Evolutionary conservation across 1,140 invertebrate genomes (phyloP), one percentile per base, ranked within the genome.

Genomic region (Lepidurus apus): DNA sequence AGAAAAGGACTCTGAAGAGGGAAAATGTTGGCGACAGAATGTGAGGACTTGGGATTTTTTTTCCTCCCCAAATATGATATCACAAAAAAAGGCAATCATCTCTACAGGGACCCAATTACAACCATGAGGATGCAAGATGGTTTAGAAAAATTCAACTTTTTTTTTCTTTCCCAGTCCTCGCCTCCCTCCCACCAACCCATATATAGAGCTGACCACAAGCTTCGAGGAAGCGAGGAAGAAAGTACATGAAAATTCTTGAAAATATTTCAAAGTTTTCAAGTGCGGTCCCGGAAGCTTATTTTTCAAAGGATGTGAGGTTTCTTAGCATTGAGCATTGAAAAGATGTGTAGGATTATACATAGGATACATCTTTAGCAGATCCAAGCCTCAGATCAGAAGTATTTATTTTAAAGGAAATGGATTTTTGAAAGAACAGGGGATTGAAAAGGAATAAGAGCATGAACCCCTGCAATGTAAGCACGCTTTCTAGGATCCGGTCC

Each of bases 41-140:
- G 53, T 13, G 13, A 65, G n/a, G 21, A 47, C 10, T 47, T 47
- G 17, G 17, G 8, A 21, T 21, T 65, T 65, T 65, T 21, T 65
- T 65, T 7, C 26, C 26, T 4, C 53, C 53, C 21, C 13, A 65
- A 65, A 65, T 13, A 13, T 65, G 53, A 34, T 65, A 65, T 65
- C 53, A 65, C 53, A 65, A 65, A 65, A 53, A 65, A 65, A 7
- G 13, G 17, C 53, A 13, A 11, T 65, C 53, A 65, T 65, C 53
- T 65, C 53, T 65, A 65, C 21, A 65, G 53, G 53, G n/a, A 65
- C 53, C 17, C 53, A 65, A 65, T 65, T 65, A 65, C 53, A 65
- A 65, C 53, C 53, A 65, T 21, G 53, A 65, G 34, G 17, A 65
- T 65, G 53, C 17, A 65, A 65, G 53, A 13, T 9, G 53, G 53